phyloP scores from a whole-genome alignment of 2,888 invertebrate species.

The Erebia palarica region DNA sequence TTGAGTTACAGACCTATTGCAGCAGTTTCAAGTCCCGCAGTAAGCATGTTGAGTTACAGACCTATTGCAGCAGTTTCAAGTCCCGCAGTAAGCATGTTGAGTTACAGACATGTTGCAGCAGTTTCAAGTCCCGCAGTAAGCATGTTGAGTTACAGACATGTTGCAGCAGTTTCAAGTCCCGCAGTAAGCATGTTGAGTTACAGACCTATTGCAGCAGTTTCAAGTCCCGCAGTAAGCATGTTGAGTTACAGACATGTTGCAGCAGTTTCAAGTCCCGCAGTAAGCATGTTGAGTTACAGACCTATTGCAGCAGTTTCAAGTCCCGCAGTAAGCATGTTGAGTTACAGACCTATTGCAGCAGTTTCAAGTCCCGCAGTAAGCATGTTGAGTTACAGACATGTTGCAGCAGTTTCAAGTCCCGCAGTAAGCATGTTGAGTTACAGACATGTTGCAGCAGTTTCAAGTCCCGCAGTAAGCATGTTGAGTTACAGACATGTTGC shows the following conservation, averaged over 20 bases:
- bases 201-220: no score
- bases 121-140: no score
- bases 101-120: no score
- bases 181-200: not conserved
- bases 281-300: constrained; percentile 45
- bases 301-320: constrained; percentile 95
- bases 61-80: no score
- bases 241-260: constrained; percentile 85
- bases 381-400: no score
- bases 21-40: constrained; percentile 85
- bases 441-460: no score
- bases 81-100: no score
- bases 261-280: constrained; percentile 85
- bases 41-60: no score
- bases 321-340: no score
- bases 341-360: no score
- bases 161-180: not conserved
- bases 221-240: not conserved
- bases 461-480: not conserved
- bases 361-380: no score
- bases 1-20: constrained; percentile 85
- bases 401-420: not conserved
- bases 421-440: not conserved
- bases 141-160: no score
- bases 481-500: constrained; percentile 85